phyloP scores from a whole-genome alignment of 1,140 invertebrate genomes.

The Vanessa tameamea region DNA sequence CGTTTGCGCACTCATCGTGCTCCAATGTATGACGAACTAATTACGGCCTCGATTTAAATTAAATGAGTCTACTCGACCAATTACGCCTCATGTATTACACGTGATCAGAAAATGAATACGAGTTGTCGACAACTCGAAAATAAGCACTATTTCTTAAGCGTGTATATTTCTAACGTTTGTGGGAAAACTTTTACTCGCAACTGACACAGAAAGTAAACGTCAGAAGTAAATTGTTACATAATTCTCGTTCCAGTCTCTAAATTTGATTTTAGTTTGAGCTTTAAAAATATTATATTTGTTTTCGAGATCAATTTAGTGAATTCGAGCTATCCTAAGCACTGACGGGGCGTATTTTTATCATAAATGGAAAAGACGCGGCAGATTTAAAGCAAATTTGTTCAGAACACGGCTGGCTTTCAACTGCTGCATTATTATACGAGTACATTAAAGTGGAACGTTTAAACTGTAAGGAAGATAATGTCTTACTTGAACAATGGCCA shows the following conservation, averaged over 20 bases:
- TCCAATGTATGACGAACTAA: slow-evolving; percentile 35
- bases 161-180: too few relatives aligned
- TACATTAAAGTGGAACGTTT: slow-evolving; percentile 36
- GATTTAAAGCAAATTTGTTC: slow-evolving; percentile 44
- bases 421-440: slow-evolving; percentile 42
- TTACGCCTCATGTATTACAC: slow-evolving; percentile 8
- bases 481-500: slow-evolving; percentile 30
- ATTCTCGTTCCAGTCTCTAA: too few relatives aligned
- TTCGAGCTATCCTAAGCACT: slow-evolving; percentile 20
- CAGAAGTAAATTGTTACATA: neutral
- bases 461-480: slow-evolving; percentile 36
- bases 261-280: neutral
- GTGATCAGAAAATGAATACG: neutral
- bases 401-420: slow-evolving; percentile 41
- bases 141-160: too few relatives aligned
- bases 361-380: slow-evolving; percentile 31
- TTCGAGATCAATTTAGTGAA: slow-evolving; percentile 16
- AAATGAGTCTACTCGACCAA: slow-evolving; percentile 23
- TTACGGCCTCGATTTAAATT: slow-evolving; percentile 34
- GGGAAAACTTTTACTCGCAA: too few relatives aligned
- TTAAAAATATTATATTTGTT: neutral
- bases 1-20: slow-evolving; percentile 28
- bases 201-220: neutral
- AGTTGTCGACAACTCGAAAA: too few relatives aligned
- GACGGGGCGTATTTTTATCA: slow-evolving; percentile 35